Percentiles rank a stretch among this genome's conserved stretches.
Evolutionary conservation across 2,888 invertebrate species (phyloP).

Genomic region (Drosophila pegasa): DNA sequence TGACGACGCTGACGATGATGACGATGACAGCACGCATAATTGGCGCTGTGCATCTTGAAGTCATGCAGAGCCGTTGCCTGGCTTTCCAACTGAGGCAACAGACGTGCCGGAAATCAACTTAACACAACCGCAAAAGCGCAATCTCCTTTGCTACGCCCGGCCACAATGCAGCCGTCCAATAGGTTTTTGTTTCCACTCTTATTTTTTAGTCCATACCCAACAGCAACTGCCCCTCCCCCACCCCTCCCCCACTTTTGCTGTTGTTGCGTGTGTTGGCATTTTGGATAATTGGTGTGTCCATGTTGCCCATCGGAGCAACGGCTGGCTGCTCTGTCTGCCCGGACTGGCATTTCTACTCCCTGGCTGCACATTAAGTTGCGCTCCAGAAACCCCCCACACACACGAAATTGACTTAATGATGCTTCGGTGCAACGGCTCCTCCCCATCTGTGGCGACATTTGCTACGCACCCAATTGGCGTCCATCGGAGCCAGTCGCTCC

Average conservation of each 20-base stretch:
- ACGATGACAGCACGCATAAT: constrained; percentile 64
- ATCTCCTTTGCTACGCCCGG: constrained; percentile 55
- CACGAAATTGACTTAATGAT: constrained; percentile 82
- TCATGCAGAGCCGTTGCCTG: constrained; percentile 17
- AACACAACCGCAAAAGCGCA: constrained; percentile 80
- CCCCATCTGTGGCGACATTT: constrained; percentile 50
- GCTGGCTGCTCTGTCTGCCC: constrained; percentile 21
- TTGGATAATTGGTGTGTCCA: constrained; percentile 75
- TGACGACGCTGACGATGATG: constrained; percentile 14
- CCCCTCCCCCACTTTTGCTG: constrained; percentile 8
- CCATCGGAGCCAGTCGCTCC: constrained; percentile 65
- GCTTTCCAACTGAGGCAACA: constrained; percentile 23
- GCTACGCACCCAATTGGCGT: constrained; percentile 40
- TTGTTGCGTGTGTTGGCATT: constrained; percentile 53
- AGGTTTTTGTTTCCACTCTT: constrained; percentile 21
- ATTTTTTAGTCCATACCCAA: background rate
- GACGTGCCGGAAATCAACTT: constrained; percentile 80
- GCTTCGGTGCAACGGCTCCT: constrained; percentile 48
- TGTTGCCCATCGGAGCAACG: constrained; percentile 40
- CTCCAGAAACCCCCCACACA: constrained; percentile 51
- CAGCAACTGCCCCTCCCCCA: background rate
- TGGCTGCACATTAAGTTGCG: constrained; percentile 76
- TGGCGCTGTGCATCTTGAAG: constrained; percentile 67
- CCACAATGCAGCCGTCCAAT: constrained; percentile 19
- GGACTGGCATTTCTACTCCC: constrained; percentile 44